Conservation (phyloP, 2,797 vertebrate genomes). For the Mus spretus region DNA sequence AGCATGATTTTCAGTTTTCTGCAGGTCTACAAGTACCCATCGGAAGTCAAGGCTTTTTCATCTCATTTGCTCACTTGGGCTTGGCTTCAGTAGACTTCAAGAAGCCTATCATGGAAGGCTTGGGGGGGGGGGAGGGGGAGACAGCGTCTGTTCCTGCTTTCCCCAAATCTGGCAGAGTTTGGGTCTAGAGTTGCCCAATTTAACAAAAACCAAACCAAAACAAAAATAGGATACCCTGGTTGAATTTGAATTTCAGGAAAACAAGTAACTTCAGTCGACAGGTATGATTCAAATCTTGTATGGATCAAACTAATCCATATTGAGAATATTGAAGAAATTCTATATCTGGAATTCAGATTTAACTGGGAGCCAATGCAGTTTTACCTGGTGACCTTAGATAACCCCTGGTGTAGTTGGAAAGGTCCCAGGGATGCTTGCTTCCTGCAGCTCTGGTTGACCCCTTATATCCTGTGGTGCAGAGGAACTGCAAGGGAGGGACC, state of each 20-base stretch:
- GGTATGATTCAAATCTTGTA: background rate
- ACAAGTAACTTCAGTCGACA: background rate
- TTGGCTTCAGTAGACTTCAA: background rate
- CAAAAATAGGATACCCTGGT: background rate
- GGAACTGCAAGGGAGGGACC: rapidly evolving
- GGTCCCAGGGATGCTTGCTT: background rate
- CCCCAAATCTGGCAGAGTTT: background rate
- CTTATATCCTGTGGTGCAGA: background rate
- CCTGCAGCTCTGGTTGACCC: conserved; percentile 12
- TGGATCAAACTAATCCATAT: background rate
- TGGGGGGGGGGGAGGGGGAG: rapidly evolving
- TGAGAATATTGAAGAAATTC: background rate
- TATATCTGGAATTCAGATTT: conserved; percentile 1
- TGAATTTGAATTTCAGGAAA: conserved; percentile 13
- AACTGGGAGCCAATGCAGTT: background rate
- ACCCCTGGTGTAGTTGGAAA: background rate
- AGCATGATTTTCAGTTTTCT: background rate
- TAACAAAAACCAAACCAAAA: conserved; percentile 15
- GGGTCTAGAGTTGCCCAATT: background rate
- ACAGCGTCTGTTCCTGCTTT: background rate
- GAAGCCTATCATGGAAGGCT: background rate
- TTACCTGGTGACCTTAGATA: background rate
- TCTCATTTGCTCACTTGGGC: background rate
- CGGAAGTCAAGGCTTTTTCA: background rate
- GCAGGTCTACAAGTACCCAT: background rate